Evolutionary conservation across 1,140 invertebrate species (phyloP).

Genomic region (Sarcophaga bullata): DNA sequence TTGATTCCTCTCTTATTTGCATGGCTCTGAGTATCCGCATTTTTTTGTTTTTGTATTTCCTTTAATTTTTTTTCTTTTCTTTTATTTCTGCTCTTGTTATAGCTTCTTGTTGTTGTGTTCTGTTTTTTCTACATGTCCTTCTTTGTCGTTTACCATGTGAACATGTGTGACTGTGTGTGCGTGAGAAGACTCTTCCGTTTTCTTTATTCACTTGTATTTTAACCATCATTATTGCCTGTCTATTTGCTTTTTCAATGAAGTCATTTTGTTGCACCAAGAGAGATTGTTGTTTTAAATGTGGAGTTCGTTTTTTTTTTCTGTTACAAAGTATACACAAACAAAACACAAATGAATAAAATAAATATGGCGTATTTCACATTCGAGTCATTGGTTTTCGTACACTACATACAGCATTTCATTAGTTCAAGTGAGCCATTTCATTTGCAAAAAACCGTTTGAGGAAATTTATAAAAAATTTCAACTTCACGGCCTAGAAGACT

Average conservation of each 20-base stretch:
- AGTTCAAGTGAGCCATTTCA: too few relatives aligned
- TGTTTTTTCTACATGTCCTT: not conserved
- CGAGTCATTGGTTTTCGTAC: too few relatives aligned
- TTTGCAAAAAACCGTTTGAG: too few relatives aligned
- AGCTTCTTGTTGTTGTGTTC: not conserved
- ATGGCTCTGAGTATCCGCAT: not conserved
- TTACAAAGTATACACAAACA: too few relatives aligned
- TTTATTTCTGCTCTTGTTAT: not conserved
- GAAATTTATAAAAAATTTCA: too few relatives aligned
- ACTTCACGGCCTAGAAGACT: too few relatives aligned
- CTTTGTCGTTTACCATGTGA: not conserved
- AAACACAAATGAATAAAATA: not conserved
- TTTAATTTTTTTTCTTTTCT: not conserved
- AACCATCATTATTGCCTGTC: slow-evolving; percentile 9
- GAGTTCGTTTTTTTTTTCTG: too few relatives aligned
- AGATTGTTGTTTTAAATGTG: slow-evolving; percentile 11
- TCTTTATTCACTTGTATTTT: slow-evolving; percentile 37
- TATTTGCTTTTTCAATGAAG: slow-evolving; percentile 29
- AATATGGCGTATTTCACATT: not conserved
- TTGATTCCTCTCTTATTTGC: not conserved
- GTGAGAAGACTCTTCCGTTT: slow-evolving; percentile 24
- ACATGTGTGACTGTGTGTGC: not conserved
- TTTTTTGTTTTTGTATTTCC: too few relatives aligned
- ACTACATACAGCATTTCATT: too few relatives aligned
- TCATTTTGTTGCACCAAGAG: slow-evolving; percentile 35